Conservation (phyloP, 1,140 invertebrate genomes). For the Hycleus cichorii region DNA sequence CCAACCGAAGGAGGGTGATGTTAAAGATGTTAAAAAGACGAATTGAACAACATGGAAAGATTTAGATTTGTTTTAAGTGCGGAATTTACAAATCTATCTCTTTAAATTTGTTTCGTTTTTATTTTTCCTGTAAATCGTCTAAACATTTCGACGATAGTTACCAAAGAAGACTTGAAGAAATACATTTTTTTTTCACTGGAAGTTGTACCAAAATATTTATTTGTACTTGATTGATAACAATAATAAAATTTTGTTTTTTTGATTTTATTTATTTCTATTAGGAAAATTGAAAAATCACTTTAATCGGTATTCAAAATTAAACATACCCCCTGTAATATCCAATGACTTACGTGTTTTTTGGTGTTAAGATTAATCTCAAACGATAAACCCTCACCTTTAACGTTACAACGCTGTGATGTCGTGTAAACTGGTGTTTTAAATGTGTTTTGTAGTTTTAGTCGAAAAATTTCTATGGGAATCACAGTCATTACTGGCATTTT, state of each 20-base stretch:
- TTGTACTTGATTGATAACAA: constrained; percentile 1
- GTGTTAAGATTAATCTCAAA: constrained; percentile 82
- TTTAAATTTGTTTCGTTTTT: not conserved
- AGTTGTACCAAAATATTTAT: constrained; percentile 31
- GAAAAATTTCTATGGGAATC: constrained; percentile 77
- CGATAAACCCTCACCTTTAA: constrained; percentile 82
- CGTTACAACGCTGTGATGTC: constrained; percentile 73
- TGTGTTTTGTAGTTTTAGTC: constrained; percentile 80
- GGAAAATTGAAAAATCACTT: no score
- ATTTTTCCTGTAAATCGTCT: no score
- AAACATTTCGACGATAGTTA: not conserved
- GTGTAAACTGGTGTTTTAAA: constrained; percentile 81
- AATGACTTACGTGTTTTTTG: constrained; percentile 71
- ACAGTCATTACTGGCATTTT: constrained; percentile 76
- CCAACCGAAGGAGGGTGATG: constrained; percentile 68
- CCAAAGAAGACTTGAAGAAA: not conserved
- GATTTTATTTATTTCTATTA: not conserved
- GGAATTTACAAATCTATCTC: constrained; percentile 27
- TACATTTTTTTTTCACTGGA: not conserved
- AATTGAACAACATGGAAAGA: constrained; percentile 46
- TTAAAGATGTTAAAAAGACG: constrained; percentile 72
- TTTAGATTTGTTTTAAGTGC: constrained; percentile 20
- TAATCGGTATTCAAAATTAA: constrained; percentile 72
- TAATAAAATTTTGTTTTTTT: constrained; percentile 2
- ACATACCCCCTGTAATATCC: constrained; percentile 83